Evolutionary conservation across 2,888 invertebrate genomes (phyloP).

Genomic region (Eretmocerus hayati): DNA sequence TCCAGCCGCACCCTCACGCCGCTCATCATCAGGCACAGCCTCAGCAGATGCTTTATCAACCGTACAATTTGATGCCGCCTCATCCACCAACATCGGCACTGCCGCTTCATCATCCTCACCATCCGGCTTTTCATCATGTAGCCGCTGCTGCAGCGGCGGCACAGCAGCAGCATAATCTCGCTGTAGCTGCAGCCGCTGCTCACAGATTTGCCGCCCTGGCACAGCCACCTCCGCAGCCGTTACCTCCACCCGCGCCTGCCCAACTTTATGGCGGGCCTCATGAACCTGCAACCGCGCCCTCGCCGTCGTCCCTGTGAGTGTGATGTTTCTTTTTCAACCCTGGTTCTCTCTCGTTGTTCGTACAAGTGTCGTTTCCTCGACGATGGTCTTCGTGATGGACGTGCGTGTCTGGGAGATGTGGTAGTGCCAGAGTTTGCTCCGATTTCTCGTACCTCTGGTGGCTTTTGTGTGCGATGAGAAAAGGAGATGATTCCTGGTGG

Average conservation of each 20-base stretch:
- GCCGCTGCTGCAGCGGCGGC: conserved; percentile 22
- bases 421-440: too few species aligned
- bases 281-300: neutral
- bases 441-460: too few species aligned
- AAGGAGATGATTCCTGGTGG: too few species aligned
- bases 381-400: too few species aligned
- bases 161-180: neutral
- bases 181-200: neutral
- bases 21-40: conserved; percentile 1
- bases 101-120: conserved; percentile 30
- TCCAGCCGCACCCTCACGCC: conserved; percentile 1
- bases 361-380: too few species aligned
- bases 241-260: conserved; percentile 13
- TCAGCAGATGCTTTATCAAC: conserved; percentile 42
- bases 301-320: too few species aligned
- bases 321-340: too few species aligned
- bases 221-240: conserved; percentile 1
- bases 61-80: conserved; percentile 35
- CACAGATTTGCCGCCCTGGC: conserved; percentile 3
- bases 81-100: conserved; percentile 12
- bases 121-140: conserved; percentile 24
- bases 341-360: too few species aligned
- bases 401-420: too few species aligned
- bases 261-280: neutral
- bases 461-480: too few species aligned